A percentile compares a stretch with the other conserved stretches of the same genome.
Conservation (phyloP, 2,113 vertebrate genomes). For the Eupsittula cactorum region DNA sequence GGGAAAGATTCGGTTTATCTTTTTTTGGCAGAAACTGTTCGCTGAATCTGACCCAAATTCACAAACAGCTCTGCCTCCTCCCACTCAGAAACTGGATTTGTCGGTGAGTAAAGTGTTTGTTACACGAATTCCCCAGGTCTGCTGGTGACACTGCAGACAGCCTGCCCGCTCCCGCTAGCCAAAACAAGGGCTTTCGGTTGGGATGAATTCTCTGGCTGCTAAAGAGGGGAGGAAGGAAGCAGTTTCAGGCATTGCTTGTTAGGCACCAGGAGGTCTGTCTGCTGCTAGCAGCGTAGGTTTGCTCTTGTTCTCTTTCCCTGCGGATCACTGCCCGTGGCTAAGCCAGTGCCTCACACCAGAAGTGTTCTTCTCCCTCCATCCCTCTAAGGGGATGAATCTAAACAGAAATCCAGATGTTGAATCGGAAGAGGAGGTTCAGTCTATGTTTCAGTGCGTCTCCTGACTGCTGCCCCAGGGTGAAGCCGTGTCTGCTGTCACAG, state of each 20-base stretch:
- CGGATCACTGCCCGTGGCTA: background rate
- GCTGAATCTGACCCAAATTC: slow-evolving; percentile 41
- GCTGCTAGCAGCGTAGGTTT: background rate
- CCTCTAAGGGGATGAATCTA: background rate
- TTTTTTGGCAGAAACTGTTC: background rate
- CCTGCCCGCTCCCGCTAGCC: background rate
- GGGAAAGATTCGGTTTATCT: background rate
- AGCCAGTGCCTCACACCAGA: background rate
- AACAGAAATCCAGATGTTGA: background rate
- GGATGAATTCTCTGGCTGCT: slow-evolving; percentile 10
- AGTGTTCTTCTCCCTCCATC: background rate
- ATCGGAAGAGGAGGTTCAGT: background rate
- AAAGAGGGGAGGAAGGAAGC: background rate
- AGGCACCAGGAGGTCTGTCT: background rate
- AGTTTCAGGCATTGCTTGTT: background rate
- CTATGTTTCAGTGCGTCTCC: background rate
- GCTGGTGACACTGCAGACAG: background rate
- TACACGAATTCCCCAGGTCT: background rate
- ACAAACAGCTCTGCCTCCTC: slow-evolving; percentile 16
- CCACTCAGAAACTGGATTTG: background rate
- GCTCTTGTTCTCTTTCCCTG: background rate
- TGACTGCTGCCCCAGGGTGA: background rate
- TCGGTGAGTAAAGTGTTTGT: background rate
- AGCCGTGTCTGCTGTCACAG: background rate
- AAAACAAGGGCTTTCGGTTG: slow-evolving; percentile 22